Percentiles rank a stretch among this genome's conserved stretches.
Evolutionary conservation across 1,140 invertebrate species (phyloP).

Genomic region (Catajapyx aquilonaris): DNA sequence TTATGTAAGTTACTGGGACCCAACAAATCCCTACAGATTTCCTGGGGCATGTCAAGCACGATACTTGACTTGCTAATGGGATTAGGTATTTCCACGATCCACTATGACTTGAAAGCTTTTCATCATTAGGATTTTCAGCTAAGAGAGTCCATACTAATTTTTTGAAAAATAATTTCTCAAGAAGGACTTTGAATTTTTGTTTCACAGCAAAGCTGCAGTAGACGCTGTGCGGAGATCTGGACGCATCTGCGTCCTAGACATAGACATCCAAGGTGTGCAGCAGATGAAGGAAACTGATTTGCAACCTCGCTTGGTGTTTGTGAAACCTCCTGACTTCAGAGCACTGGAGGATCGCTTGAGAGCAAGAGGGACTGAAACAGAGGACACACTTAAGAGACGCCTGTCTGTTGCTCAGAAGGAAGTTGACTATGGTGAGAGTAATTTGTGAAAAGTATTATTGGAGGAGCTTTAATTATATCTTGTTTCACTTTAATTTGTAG

Average conservation of each 20-base stretch:
- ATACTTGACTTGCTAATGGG: no score
- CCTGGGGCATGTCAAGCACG: no score
- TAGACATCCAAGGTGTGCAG: slow-evolving; percentile 90
- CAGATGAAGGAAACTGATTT: slow-evolving; percentile 67
- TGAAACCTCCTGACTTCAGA: slow-evolving; percentile 75
- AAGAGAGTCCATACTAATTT: no score
- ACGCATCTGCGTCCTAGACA: slow-evolving; percentile 83
- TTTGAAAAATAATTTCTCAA: no score
- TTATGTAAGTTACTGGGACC: no score
- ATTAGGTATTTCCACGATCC: no score
- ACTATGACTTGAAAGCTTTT: no score
- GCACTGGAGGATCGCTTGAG: slow-evolving; percentile 56
- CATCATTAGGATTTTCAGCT: no score
- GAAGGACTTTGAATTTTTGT: no score
- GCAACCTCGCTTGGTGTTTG: slow-evolving; percentile 68
- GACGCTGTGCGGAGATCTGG: slow-evolving; percentile 53
- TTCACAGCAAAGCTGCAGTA: slow-evolving; percentile 64
- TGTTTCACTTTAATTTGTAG: slow-evolving; percentile 24
- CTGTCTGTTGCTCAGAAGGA: slow-evolving; percentile 51
- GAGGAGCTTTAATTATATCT: no score
- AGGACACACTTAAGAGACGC: slow-evolving; percentile 56
- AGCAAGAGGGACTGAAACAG: slow-evolving; percentile 67
- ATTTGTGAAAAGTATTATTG: no score
- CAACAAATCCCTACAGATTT: no score
- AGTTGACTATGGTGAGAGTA: slow-evolving; percentile 51